Percentiles rank a stretch among this genome's conserved stretches.
Conservation (phyloP, 92 coral and sea anemone genomes). For the Paragorgia papillata region DNA sequence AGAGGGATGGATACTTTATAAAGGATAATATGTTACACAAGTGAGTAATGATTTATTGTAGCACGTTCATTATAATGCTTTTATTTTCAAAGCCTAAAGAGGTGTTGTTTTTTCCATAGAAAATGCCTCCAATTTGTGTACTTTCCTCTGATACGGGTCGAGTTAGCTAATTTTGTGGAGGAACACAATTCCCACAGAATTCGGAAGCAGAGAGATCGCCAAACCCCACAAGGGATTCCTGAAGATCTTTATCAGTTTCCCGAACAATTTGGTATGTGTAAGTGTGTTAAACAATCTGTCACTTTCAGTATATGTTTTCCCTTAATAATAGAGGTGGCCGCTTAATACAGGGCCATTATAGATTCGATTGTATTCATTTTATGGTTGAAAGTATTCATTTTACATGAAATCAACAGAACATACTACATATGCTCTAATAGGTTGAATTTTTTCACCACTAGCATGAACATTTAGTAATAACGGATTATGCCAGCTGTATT, state of each 20-base stretch:
- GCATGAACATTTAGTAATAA: too few species aligned
- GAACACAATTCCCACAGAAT: slow-evolving; percentile 55
- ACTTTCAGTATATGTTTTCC: not conserved
- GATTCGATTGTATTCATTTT: too few species aligned
- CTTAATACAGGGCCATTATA: too few species aligned
- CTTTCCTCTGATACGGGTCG: slow-evolving; percentile 40
- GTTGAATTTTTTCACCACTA: too few species aligned
- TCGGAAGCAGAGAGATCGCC: slow-evolving; percentile 48
- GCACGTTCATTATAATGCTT: not conserved
- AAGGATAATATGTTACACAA: not conserved
- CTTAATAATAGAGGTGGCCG: not conserved
- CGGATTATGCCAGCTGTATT: too few species aligned
- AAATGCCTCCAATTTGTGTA: slow-evolving; percentile 47
- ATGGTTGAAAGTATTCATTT: too few species aligned
- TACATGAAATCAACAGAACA: too few species aligned
- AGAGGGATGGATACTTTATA: not conserved
- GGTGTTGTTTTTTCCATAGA: slow-evolving; percentile 14
- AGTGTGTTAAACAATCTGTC: not conserved
- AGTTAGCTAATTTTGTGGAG: slow-evolving; percentile 36
- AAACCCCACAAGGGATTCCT: slow-evolving; percentile 55
- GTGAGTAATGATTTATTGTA: not conserved
- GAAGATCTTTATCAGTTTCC: slow-evolving; percentile 53
- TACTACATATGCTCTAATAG: too few species aligned
- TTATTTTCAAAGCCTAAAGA: not conserved
- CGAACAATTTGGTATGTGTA: slow-evolving; percentile 35